Evolutionary conservation across 1,140 invertebrate species (phyloP).

Genomic region (Nomia melanderi): DNA sequence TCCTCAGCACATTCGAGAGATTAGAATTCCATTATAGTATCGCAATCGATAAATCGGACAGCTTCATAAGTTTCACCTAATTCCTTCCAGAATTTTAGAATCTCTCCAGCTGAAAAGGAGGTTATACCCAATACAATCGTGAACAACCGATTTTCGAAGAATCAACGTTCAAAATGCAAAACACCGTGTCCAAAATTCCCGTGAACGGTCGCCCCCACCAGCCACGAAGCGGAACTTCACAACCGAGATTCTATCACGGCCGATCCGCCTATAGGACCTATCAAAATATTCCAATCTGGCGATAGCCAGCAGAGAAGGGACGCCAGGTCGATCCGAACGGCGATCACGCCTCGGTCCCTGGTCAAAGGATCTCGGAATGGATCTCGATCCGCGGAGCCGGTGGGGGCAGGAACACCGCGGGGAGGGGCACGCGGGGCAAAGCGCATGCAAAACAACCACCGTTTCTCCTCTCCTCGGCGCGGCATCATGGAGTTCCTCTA

Average conservation of each 20-base stretch:
- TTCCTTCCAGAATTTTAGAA: no score
- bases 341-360: conserved; percentile 38
- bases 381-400: conserved; percentile 34
- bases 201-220: background rate
- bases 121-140: no score
- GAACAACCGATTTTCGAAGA: no score
- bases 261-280: background rate
- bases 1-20: no score
- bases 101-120: no score
- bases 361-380: conserved; percentile 36
- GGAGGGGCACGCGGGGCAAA: background rate
- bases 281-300: conserved; percentile 33
- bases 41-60: no score
- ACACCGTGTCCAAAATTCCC: background rate
- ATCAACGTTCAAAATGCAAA: background rate
- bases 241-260: conserved; percentile 26
- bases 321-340: background rate
- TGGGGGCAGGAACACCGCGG: background rate
- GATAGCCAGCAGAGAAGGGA: conserved; percentile 10
- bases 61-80: no score
- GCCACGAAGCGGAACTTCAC: background rate
- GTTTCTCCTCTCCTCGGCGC: conserved; percentile 45
- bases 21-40: no score
- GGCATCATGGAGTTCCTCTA: conserved; percentile 43
- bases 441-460: conserved; percentile 53